Evolutionary conservation across 2,888 invertebrate species (phyloP), one percentile per base, ranked within the genome.

Genomic region (Pristionchus entomophagus): DNA sequence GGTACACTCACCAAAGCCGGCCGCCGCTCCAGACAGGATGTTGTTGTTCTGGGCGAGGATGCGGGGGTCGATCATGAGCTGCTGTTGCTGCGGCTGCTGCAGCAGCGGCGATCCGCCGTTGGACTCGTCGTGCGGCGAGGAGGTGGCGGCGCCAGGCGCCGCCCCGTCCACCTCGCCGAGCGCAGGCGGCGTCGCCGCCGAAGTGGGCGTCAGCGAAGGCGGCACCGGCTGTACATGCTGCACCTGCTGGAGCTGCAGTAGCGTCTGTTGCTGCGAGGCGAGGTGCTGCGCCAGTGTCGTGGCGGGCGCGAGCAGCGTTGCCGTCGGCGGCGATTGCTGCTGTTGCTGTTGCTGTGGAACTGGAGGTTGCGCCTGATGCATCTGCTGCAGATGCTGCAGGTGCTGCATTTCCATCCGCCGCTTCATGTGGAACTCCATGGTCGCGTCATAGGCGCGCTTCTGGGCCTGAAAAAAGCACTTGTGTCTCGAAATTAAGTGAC

Each of bases 391-490:
- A 10, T 49, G 85, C 78, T 53, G 26, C 86, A 88, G 88, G 83
- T 89, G 89, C 65, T 88, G 88, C 87, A 90, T 89, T 45, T 87
- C 88, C 38, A 86, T 87, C 49, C 87, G 83, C 41, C 91, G 81
- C 85, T 91, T 91, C 89, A 89, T 89, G 59, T 91, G 90, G 62
- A 90, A 89, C 82, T 89, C 89, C 77, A 89, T 88, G n/a, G 86
- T 87, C 4, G 87, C 86, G 41, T 89, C 90, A 85, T 90, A 90
- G 56, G 88, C 87, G 49, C 90, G 87, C 80, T 90, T 90, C 69
- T 88, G 89, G 14, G 89, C 88, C 85, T 88, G 87, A 56, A 87
- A 80, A 2, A 45, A 45, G 14, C 14, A 77, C 26, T 59, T 59
- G 26, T 65, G 5, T 65, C 65, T n/a, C 12, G 65, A 17, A 17